These are phyloP conservation scores for Trissonchulus sp. DNA, from an alignment of 2,888 invertebrate genomes.

Conservation along the genomic window DNA sequence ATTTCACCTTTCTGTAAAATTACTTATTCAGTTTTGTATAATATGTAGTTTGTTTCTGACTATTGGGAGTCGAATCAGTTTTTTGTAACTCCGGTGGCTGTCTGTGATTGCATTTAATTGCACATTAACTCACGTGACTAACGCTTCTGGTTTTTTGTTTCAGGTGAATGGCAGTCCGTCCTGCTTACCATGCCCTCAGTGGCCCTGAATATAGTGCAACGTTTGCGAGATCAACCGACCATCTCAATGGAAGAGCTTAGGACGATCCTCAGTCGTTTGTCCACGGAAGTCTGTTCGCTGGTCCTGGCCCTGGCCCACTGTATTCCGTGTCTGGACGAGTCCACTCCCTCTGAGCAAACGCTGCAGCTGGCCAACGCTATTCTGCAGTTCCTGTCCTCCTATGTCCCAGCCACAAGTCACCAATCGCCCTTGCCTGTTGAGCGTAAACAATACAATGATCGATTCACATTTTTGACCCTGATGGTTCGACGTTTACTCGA, in stretches of 20 bases:
- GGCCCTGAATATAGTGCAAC: neutral
- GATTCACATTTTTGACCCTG: constrained; percentile 20
- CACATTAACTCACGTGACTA: no score
- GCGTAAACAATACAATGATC: constrained; percentile 19
- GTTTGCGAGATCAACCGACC: neutral
- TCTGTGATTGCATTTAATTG: no score
- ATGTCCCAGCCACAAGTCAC: neutral
- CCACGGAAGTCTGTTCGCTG: constrained; percentile 16
- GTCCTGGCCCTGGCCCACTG: constrained; percentile 24
- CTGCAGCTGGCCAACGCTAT: neutral
- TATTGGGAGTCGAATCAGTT: no score
- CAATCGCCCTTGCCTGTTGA: neutral
- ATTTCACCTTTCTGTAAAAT: no score
- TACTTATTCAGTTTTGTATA: no score
- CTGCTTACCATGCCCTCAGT: neutral
- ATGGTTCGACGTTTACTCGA: constrained; percentile 23
- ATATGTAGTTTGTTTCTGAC: no score
- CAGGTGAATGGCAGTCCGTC: neutral
- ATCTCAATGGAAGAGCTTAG: neutral
- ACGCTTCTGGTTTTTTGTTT: no score
- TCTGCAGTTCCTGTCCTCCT: neutral
- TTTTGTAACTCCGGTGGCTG: no score
- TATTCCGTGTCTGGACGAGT: neutral
- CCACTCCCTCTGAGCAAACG: neutral
- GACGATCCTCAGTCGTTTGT: constrained; percentile 5